phyloP scores from a whole-genome alignment of 2,888 invertebrate species.

The Eilema sororculum region DNA sequence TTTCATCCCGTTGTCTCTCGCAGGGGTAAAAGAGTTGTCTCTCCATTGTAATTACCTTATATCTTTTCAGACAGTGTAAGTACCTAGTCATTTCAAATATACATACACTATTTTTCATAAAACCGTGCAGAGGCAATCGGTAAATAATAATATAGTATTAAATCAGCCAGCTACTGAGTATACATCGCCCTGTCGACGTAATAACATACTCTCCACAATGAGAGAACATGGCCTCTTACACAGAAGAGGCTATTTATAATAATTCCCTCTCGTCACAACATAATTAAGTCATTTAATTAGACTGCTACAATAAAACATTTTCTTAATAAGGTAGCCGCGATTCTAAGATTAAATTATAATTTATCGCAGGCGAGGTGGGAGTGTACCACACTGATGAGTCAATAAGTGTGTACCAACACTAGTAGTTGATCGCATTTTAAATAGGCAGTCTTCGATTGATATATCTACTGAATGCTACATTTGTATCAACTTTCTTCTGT shows the following conservation, averaged over 20 bases:
- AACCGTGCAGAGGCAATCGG: background rate
- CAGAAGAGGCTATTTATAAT: background rate
- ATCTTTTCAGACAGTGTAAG: background rate
- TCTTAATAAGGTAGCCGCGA: background rate
- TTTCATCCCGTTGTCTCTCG: background rate
- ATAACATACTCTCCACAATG: conserved; percentile 2
- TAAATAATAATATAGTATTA: conserved; percentile 11
- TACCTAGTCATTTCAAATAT: background rate
- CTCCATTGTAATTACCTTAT: background rate
- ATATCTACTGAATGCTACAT: background rate
- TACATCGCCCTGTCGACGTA: background rate
- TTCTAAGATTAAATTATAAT: conserved; percentile 22
- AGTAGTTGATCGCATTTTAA: conserved; percentile 7
- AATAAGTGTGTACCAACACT: conserved; percentile 2
- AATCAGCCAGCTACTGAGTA: background rate
- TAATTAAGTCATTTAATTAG: conserved; percentile 15
- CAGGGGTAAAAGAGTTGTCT: background rate
- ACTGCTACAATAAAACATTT: conserved; percentile 11
- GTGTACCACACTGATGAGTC: conserved; percentile 17
- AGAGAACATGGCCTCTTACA: conserved; percentile 8
- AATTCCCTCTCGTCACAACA: conserved; percentile 7
- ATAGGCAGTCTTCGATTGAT: background rate
- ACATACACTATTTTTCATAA: conserved; percentile 1
- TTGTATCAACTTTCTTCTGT: conserved; percentile 20
- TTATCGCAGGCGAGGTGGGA: conserved; percentile 16